These are phyloP conservation scores for Microcebus lehilahytsara DNA, from an alignment of 2,113 vertebrate genomes.

Conservation along the genomic window DNA sequence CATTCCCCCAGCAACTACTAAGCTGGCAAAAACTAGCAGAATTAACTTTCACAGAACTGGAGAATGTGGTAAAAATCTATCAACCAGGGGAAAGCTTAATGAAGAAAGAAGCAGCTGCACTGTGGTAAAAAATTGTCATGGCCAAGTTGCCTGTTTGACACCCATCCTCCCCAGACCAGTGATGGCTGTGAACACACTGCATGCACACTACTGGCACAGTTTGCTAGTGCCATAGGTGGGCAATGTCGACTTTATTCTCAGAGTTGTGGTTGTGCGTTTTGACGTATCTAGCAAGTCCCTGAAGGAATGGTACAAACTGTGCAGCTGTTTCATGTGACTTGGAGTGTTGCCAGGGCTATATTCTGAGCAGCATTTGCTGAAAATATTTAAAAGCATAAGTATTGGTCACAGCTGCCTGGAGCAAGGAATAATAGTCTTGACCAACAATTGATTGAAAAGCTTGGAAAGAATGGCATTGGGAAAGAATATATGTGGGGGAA, in stretches of 20 bases:
- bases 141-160: background rate
- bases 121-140: background rate
- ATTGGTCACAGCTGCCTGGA: background rate
- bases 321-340: background rate
- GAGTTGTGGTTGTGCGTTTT: background rate
- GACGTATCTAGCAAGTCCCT: background rate
- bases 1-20: background rate
- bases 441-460: background rate
- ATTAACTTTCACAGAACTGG: background rate
- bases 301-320: background rate
- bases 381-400: background rate
- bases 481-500: background rate
- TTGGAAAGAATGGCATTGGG: background rate
- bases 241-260: background rate
- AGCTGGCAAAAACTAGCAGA: background rate
- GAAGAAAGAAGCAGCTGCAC: background rate
- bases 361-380: background rate
- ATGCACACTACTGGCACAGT: background rate
- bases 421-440: background rate
- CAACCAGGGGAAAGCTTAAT: background rate
- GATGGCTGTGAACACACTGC: background rate
- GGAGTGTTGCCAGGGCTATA: background rate
- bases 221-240: background rate
- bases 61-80: background rate
- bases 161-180: background rate